Base-by-base conservation (phyloP, 2,888 invertebrate species). In the Drosophila mimica region DNA sequence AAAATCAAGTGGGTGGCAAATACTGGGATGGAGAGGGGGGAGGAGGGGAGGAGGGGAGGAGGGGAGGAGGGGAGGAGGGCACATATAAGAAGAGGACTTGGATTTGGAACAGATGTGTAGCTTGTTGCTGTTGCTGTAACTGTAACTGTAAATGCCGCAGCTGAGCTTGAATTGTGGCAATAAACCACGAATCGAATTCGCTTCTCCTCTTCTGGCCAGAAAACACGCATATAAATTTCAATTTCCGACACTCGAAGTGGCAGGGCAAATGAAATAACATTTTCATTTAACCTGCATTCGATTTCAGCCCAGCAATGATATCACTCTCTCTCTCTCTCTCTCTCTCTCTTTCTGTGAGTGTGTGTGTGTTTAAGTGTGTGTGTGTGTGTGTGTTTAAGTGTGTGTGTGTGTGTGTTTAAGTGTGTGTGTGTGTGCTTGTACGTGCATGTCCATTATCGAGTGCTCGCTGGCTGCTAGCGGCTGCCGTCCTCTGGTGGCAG, bases 241-340 rank as follows among this genome's bases (percentile, higher is more conserved):
- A 88, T 90, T 88, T 88, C 88, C 88, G 88, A 90, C 90, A 90
- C 89, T 85, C 90, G 84, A 88, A 88, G 90, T 89, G 88, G 84
- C 90, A 86, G 81, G 81, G 74, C 88, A 88, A 88, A 88, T 88
- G 88, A 88, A 88, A 88, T 88, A 88, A 88, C 88, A 88, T 88
- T 88, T 88, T 88, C 88, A 88, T 88, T 88, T 88, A 88, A 88
- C 88, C 88, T 88, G 88, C 90, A 90, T 88, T 87, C 90, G 90
- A 87, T 89, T 88, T 79, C 82, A 79, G 59, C 33, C 61, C 66
- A 56, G 67, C 58, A 67, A 54, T 53, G 36, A 34, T 52, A 46
- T 49, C 20, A 17, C 15, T 71, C 13, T 43, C n/a, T 46, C 11
- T 34, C 33, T 34, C 33, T 53, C 33, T 15, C 25, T 3, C 20